Base-by-base conservation (phyloP, 2,797 vertebrate species). In the Phrynocephalus vlangalii region DNA sequence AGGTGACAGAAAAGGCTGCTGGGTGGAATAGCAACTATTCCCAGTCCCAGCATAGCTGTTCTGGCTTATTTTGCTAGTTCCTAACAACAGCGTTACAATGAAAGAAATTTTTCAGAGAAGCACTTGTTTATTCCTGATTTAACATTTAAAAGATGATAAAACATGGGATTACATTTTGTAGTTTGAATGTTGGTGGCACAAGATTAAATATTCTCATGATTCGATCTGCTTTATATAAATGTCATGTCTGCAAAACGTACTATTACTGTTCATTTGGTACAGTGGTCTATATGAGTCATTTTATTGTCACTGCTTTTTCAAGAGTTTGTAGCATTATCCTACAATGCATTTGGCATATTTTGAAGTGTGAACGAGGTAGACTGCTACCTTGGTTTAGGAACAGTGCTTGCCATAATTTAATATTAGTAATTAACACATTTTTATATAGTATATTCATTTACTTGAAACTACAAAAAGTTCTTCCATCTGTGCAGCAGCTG, bases 401-500 rank as follows among this genome's bases (percentile, higher is more conserved):
- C 3, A 28, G 18, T 0, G 3, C 63, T 44, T 89, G 24, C 82
- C 92, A 28, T 1, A 82, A 76, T 70, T 22, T 8, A 44, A 44
- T 80, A 1, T 66, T 77, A 88, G 5, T 0, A 0, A 73, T 18
- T 84, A 70, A 84, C 88, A 77, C 33, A 79, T 30, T 91, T 91
- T 6, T 63, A 48, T 70, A 0, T 85, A 33, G 60, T 88, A 86
- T 88, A 82, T 89, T 71, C 44, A 89, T 87, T 90, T 38, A 7
- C 63, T 89, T 88, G 70, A 63, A 28, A 85, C 10, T 84, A 87
- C 26, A 71, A 83, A 85, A 89, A 68, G 60, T 91, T 66, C 10
- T 86, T 16, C 85, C 86, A 2, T 90, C 60, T 92, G 67, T 30
- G 92, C 82, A 91, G 72, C 63, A 56, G 91, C 85, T 90, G n/a